phyloP scores from a whole-genome alignment of 2,797 vertebrate genomes.

The Macrochelys suwanniensis region DNA sequence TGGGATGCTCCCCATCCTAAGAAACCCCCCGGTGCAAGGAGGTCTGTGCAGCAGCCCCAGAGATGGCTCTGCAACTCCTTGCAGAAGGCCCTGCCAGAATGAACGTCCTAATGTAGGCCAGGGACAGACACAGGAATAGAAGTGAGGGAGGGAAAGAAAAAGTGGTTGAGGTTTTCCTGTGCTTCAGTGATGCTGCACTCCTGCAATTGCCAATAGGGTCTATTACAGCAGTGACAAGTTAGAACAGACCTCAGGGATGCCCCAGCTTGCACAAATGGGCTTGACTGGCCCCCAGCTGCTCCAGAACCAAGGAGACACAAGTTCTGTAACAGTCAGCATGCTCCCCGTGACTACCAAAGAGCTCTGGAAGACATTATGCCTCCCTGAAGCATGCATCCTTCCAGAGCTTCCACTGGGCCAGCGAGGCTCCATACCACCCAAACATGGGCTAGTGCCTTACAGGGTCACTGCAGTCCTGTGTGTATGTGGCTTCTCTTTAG shows the following conservation, averaged over 20 bases:
- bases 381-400: background rate
- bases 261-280: background rate
- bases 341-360: background rate
- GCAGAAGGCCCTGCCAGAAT: background rate
- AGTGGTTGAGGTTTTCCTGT: background rate
- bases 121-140: background rate
- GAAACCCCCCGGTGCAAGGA: background rate
- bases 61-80: background rate
- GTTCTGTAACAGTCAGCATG: background rate
- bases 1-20: background rate
- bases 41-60: background rate
- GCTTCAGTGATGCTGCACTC: background rate
- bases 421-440: background rate
- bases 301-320: background rate
- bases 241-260: background rate
- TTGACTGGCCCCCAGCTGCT: background rate
- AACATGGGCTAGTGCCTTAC: background rate
- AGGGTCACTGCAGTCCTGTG: background rate
- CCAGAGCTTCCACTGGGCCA: background rate
- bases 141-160: background rate
- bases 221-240: background rate
- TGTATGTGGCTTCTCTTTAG: background rate
- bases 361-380: background rate
- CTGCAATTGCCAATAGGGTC: background rate
- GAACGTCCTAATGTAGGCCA: background rate